A percentile compares a stretch with the other conserved stretches of the same genome.
These are phyloP conservation scores for Orius insidiosus DNA, from an alignment of 1,140 invertebrate species.

Conservation along the genomic window DNA sequence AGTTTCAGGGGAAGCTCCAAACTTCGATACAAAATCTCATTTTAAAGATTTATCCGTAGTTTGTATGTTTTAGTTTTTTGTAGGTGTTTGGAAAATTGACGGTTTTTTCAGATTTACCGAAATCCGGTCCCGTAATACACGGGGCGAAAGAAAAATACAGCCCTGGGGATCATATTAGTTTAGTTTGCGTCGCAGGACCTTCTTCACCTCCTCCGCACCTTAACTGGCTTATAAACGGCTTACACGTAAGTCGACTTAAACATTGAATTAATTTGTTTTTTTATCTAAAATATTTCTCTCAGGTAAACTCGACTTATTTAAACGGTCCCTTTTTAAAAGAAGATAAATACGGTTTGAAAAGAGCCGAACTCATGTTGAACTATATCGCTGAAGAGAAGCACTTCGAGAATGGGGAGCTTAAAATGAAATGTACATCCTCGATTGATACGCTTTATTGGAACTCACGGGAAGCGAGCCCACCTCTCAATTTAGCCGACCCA, in stretches of 20 bases:
- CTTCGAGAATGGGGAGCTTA: slow-evolving; percentile 6
- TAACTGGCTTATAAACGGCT: slow-evolving; percentile 66
- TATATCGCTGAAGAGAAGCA: neutral
- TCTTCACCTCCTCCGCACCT: slow-evolving; percentile 66
- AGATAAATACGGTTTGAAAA: slow-evolving; percentile 4
- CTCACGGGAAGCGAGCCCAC: neutral
- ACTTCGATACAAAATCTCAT: slow-evolving; percentile 42
- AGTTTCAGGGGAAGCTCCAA: slow-evolving; percentile 52
- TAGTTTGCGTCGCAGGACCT: slow-evolving; percentile 53
- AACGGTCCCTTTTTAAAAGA: slow-evolving; percentile 2
- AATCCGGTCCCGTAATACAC: slow-evolving; percentile 43
- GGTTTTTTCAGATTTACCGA: slow-evolving; percentile 40
- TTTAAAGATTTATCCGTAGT: slow-evolving; percentile 48
- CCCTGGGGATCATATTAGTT: slow-evolving; percentile 46
- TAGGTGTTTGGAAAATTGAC: slow-evolving; percentile 13
- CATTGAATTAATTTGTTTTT: too few species aligned
- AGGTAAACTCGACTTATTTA: slow-evolving; percentile 5
- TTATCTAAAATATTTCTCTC: neutral
- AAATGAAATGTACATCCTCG: slow-evolving; percentile 8
- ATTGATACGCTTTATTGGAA: slow-evolving; percentile 8
- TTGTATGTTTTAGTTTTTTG: too few species aligned
- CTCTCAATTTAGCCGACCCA: slow-evolving; percentile 1
- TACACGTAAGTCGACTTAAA: slow-evolving; percentile 35
- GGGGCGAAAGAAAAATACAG: slow-evolving; percentile 49
- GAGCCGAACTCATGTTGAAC: neutral